Conservation (phyloP, 2,888 invertebrate species). For the Hydrotaea cyrtoneurina region DNA sequence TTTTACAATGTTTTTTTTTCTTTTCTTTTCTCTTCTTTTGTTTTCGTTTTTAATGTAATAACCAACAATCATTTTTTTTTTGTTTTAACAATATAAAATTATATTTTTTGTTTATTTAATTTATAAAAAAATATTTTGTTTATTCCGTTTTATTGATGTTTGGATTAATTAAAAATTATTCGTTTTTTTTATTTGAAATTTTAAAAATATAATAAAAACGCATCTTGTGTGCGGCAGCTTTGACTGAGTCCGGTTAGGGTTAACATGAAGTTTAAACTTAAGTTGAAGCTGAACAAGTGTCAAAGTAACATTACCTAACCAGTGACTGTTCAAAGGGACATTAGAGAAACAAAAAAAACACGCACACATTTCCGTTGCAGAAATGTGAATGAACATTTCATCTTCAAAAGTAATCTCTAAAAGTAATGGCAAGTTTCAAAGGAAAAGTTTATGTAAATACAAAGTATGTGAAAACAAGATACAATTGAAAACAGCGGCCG, state of each 20-base stretch:
- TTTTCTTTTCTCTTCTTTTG: neutral
- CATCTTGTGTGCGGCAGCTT: too few species aligned
- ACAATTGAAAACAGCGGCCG: neutral
- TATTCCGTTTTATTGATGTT: neutral
- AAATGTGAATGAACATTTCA: conserved; percentile 39
- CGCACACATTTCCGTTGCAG: conserved; percentile 52
- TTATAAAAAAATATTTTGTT: conserved; percentile 15
- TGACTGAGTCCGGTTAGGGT: too few species aligned
- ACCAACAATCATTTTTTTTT: conserved; percentile 44
- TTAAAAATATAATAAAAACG: too few species aligned
- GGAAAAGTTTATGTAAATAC: neutral
- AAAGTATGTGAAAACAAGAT: conserved; percentile 5
- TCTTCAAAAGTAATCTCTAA: neutral
- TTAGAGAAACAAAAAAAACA: conserved; percentile 18
- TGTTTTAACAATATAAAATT: conserved; percentile 44
- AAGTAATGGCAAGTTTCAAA: conserved; percentile 55
- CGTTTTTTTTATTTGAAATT: neutral
- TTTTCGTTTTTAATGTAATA: conserved; percentile 15
- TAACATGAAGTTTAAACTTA: too few species aligned
- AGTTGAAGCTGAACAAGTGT: too few species aligned
- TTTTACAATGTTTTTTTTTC: conserved; percentile 20
- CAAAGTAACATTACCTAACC: too few species aligned
- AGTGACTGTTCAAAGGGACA: neutral
- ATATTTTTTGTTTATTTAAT: conserved; percentile 32
- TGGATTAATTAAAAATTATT: conserved; percentile 1